Evolutionary conservation across 1,140 invertebrate genomes (phyloP).

Genomic region (Drosophila oshimai): DNA sequence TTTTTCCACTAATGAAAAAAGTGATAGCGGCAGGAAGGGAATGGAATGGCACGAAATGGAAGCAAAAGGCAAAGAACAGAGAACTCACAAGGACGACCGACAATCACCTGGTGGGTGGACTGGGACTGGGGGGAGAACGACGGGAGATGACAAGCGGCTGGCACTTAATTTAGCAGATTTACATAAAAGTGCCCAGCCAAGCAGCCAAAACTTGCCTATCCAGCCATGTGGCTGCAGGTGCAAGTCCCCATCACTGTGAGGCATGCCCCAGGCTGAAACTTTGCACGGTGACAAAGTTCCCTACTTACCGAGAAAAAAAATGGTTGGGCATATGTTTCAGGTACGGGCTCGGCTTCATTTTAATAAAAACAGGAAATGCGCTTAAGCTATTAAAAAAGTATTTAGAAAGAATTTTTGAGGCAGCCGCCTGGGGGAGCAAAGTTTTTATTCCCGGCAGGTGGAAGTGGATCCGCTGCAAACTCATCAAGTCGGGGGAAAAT

Average conservation of each 20-base stretch:
- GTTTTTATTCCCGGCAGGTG: conserved; percentile 46
- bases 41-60: conserved; percentile 38
- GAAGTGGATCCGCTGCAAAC: conserved; percentile 6
- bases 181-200: conserved; percentile 53
- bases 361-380: conserved; percentile 77
- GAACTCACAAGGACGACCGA: conserved; percentile 9
- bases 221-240: conserved; percentile 52
- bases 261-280: conserved; percentile 29
- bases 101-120: background rate
- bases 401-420: conserved; percentile 70
- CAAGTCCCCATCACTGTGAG: conserved; percentile 24
- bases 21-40: background rate
- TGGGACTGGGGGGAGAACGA: background rate
- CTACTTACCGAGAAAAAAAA: conserved; percentile 34
- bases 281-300: conserved; percentile 69
- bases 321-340: conserved; percentile 59
- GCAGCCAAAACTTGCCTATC: conserved; percentile 13
- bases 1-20: conserved; percentile 65
- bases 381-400: conserved; percentile 81
- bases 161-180: conserved; percentile 78
- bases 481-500: conserved; percentile 27
- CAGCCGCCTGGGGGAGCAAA: conserved; percentile 33
- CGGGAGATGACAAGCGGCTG: conserved; percentile 46
- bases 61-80: conserved; percentile 36
- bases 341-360: conserved; percentile 17